These are phyloP conservation scores for Triops cancriformis DNA, from an alignment of 1,140 invertebrate genomes.

Conservation along the genomic window DNA sequence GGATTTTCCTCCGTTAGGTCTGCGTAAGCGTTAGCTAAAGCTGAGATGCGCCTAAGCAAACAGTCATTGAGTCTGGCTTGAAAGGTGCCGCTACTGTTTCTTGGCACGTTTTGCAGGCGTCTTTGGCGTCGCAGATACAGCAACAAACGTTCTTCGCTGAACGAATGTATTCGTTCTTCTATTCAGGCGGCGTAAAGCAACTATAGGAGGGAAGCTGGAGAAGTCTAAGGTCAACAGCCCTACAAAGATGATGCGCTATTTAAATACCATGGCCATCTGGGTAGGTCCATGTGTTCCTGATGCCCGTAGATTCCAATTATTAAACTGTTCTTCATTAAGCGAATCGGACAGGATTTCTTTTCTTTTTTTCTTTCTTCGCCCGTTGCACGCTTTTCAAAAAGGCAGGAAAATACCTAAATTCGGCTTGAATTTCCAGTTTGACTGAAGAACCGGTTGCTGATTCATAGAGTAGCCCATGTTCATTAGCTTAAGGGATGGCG, in stretches of 20 bases:
- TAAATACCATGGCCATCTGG: background rate
- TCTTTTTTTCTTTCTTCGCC: background rate
- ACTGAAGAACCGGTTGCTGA: background rate
- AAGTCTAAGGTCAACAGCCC: background rate
- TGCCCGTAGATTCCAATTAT: background rate
- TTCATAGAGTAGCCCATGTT: background rate
- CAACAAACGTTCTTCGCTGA: background rate
- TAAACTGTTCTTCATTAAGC: background rate
- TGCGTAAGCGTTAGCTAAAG: background rate
- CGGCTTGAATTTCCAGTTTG: background rate
- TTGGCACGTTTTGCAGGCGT: conserved; percentile 1
- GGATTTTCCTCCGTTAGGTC: background rate
- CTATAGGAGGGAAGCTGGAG: background rate
- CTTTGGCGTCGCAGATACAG: background rate
- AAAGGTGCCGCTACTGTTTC: background rate
- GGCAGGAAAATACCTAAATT: background rate
- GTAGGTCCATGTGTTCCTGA: background rate
- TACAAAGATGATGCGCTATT: background rate
- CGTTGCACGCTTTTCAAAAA: background rate
- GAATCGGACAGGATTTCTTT: background rate
- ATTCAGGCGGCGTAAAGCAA: background rate
- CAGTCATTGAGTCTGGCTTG: background rate
- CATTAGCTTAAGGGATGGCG: conserved; percentile 8
- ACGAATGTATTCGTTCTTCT: background rate
- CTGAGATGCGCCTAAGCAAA: background rate